Evolutionary conservation across 2,113 vertebrate genomes (phyloP), one percentile per base, ranked within the genome.

Genomic region (Microcebus jonahi): DNA sequence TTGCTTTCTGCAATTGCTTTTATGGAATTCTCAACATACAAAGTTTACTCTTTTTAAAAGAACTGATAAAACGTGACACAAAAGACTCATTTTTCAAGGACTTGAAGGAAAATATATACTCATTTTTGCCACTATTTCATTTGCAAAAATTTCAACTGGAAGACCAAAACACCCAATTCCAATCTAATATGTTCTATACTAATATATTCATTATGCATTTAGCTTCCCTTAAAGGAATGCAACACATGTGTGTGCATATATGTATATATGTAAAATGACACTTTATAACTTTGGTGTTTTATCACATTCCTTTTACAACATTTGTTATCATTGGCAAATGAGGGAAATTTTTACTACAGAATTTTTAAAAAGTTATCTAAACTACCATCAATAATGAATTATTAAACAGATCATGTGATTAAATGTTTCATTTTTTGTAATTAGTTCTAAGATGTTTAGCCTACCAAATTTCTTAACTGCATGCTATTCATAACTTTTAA

Each of bases 41-140:
- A 89, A 85, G 25, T 96, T 89, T 87, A 96, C 20, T 92, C 11
- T 71, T 96, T 86, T 55, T 83, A 45, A 91, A 96, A 86, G 8
- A 86, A 93, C 0, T 83, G 45, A 91, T 86, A 96, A 89, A 97
- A 86, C 27, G 63, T 84, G 45, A 93, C 31, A 87, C 1, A 71
- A 75, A 97, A 83, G 18, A 67, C 8, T 45, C 42, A 42, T 65
- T 80, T 93, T 57, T 85, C 15, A 96, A 82, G 13, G 8, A 6
- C 34, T 76, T 96, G 23, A 84, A 91, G 91, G 73, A 63, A 91
- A 96, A 95, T 87, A 76, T 31, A 65, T n/a, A 65, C 27, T 81
- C 17, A 91, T 89, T 4, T n/a, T 83, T 88, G 8, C 25, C 14
- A 81, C 0, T 20, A 73, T 92, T 75, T 75, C 23, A n/a, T 90